A percentile compares a stretch with the other conserved stretches of the same genome.
Conservation (phyloP, 2,113 vertebrate species). For the Coracopsis vasa region DNA sequence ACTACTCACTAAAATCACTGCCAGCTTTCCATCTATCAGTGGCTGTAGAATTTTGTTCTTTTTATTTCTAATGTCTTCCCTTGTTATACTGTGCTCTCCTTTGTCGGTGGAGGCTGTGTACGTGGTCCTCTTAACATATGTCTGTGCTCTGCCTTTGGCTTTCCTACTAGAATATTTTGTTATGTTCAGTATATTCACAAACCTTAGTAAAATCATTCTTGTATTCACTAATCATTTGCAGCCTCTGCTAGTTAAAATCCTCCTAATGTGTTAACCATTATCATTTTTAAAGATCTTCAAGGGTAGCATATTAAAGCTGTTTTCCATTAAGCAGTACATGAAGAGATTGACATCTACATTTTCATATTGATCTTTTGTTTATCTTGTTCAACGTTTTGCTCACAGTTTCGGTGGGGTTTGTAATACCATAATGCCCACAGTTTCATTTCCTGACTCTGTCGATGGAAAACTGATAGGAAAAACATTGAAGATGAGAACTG, state of each 20-base stretch:
- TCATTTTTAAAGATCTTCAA: background rate
- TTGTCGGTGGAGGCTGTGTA: background rate
- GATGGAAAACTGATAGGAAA: background rate
- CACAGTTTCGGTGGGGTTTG: background rate
- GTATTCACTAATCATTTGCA: background rate
- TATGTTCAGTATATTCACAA: background rate
- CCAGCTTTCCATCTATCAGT: background rate
- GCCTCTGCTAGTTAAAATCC: background rate
- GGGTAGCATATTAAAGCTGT: background rate
- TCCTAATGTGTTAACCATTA: background rate
- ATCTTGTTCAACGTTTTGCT: background rate
- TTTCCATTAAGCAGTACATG: background rate
- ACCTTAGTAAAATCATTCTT: background rate
- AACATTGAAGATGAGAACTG: background rate
- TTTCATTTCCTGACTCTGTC: background rate
- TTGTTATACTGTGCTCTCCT: background rate
- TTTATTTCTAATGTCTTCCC: background rate
- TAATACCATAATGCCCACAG: background rate
- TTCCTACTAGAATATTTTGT: background rate
- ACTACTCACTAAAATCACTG: background rate
- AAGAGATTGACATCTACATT: background rate
- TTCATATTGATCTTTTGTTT: background rate
- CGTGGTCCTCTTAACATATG: fast-evolving
- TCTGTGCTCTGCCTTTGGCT: background rate
- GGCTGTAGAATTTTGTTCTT: background rate